A percentile compares a stretch with the other conserved stretches of the same genome.
phyloP scores from a whole-genome alignment of 2,888 invertebrate genomes.

The Ypsolopha scabrella region DNA sequence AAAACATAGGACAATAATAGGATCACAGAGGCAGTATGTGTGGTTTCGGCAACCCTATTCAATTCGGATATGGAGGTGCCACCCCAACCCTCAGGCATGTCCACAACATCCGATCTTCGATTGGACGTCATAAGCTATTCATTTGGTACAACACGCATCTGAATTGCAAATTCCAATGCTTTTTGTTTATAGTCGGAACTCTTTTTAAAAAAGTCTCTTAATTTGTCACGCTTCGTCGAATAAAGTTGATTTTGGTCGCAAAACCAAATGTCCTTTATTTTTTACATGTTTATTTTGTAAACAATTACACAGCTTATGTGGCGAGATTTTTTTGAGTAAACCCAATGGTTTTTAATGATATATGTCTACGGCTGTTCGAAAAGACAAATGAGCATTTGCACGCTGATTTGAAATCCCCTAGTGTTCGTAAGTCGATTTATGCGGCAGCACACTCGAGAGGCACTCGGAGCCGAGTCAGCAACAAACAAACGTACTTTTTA shows the following conservation, averaged over 20 bases:
- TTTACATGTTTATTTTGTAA: too few species aligned
- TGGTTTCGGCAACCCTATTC: neutral
- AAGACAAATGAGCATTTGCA: neutral
- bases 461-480: slow-evolving; percentile 56
- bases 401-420: neutral
- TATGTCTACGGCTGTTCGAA: neutral
- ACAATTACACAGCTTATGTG: too few species aligned
- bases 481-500: slow-evolving; percentile 66
- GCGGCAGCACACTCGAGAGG: slow-evolving; percentile 36
- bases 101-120: slow-evolving; percentile 7
- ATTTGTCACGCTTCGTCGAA: neutral
- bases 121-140: slow-evolving; percentile 10
- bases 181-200: slow-evolving; percentile 1
- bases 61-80: neutral
- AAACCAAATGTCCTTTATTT: too few species aligned
- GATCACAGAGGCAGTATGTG: too few species aligned
- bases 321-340: too few species aligned
- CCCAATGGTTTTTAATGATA: neutral
- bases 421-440: slow-evolving; percentile 38
- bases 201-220: neutral
- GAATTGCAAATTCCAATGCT: slow-evolving; percentile 9
- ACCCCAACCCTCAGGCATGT: slow-evolving; percentile 1
- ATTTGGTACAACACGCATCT: slow-evolving; percentile 6
- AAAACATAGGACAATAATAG: too few species aligned
- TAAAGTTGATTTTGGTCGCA: too few species aligned